Percentiles rank a stretch among this genome's conserved stretches.
Conservation (phyloP, 1,140 invertebrate genomes). For the Apolygus lucorum region DNA sequence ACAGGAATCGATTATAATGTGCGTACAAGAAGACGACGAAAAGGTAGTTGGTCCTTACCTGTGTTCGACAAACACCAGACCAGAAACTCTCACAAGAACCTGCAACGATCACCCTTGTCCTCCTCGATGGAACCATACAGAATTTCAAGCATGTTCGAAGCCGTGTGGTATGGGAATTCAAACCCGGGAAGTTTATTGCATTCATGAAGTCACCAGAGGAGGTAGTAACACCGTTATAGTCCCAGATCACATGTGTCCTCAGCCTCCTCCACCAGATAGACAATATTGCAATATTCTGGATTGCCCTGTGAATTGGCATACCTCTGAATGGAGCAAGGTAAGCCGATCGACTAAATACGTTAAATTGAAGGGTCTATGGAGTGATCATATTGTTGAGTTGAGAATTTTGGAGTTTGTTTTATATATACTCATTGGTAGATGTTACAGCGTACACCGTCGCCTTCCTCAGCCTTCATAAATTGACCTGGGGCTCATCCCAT, state of each 20-base stretch:
- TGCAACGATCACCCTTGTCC: conserved; percentile 91
- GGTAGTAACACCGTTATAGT: conserved; percentile 78
- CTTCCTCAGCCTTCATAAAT: too few species aligned
- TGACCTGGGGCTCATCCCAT: too few species aligned
- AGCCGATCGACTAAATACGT: conserved; percentile 7
- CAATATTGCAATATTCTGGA: conserved; percentile 87
- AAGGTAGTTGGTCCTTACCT: conserved; percentile 74
- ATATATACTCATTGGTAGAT: background rate
- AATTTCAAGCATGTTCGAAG: conserved; percentile 57
- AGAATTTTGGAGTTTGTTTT: too few species aligned
- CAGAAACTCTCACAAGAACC: conserved; percentile 77
- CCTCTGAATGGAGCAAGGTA: conserved; percentile 71
- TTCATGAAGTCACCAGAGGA: conserved; percentile 82
- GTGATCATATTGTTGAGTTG: too few species aligned
- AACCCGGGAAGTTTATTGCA: conserved; percentile 78
- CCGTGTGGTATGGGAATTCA: conserved; percentile 69
- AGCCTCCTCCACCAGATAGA: conserved; percentile 71
- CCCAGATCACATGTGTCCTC: conserved; percentile 80
- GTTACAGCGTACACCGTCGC: too few species aligned
- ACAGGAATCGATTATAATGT: conserved; percentile 85
- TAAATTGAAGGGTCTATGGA: too few species aligned
- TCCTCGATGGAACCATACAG: conserved; percentile 77
- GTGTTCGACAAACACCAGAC: conserved; percentile 67
- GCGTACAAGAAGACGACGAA: conserved; percentile 74
- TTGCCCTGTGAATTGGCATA: conserved; percentile 79